These are phyloP conservation scores for Lordiphosa mommai DNA, from an alignment of 1,140 invertebrate genomes.

Conservation along the genomic window DNA sequence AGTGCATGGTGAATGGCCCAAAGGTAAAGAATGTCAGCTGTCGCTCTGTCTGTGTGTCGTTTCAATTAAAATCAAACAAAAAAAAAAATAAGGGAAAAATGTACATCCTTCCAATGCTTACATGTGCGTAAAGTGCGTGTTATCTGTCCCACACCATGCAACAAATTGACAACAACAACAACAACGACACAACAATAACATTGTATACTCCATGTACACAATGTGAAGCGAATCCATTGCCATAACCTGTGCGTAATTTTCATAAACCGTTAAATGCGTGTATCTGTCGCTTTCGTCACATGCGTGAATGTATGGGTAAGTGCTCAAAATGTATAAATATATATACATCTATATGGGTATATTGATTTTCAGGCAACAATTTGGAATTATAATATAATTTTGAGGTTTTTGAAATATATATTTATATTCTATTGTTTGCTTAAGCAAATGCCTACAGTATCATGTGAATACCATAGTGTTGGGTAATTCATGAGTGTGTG, in stretches of 20 bases:
- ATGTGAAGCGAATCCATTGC: constrained; percentile 34
- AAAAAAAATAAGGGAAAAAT: constrained; percentile 5
- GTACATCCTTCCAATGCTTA: constrained; percentile 42
- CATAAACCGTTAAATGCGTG: constrained; percentile 38
- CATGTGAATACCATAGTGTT: too few relatives aligned
- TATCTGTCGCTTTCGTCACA: constrained; percentile 29
- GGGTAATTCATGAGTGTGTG: too few relatives aligned
- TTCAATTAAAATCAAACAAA: constrained; percentile 71
- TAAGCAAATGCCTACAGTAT: too few relatives aligned
- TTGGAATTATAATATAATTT: too few relatives aligned
- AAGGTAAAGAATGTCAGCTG: constrained; percentile 41
- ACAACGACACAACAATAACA: neutral
- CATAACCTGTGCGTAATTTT: constrained; percentile 50
- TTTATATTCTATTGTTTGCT: too few relatives aligned
- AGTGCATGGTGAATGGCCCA: constrained; percentile 5
- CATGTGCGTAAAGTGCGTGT: constrained; percentile 52
- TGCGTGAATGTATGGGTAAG: neutral
- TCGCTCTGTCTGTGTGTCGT: constrained; percentile 27
- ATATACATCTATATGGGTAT: too few relatives aligned
- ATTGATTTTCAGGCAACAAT: constrained; percentile 26
- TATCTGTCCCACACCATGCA: constrained; percentile 12
- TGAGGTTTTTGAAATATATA: too few relatives aligned
- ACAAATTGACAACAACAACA: neutral
- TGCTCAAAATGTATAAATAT: too few relatives aligned
- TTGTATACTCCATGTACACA: constrained; percentile 11